Evolutionary conservation across 2,113 vertebrate species (phyloP).

Genomic region (Plestiodon gilberti): DNA sequence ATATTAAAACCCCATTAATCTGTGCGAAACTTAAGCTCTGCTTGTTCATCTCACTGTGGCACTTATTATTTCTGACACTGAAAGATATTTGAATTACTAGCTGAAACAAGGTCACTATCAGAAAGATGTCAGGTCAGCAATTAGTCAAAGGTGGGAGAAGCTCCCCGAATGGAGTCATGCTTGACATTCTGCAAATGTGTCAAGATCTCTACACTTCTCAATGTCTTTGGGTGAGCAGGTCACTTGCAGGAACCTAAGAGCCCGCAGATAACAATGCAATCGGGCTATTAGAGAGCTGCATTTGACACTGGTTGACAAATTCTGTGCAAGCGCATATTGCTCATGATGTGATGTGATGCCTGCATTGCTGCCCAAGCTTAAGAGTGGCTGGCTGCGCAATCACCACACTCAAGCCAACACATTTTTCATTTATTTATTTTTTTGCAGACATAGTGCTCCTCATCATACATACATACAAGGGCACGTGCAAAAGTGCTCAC

Average conservation of each 20-base stretch:
- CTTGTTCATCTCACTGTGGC: constrained; percentile 76
- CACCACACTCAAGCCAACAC: not conserved
- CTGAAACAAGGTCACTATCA: constrained; percentile 77
- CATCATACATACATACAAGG: not conserved
- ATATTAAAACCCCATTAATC: constrained; percentile 94
- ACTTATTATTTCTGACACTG: constrained; percentile 80
- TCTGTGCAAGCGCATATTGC: rapidly evolving
- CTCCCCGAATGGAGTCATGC: constrained; percentile 54
- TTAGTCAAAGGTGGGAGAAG: constrained; percentile 75
- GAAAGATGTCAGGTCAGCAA: constrained; percentile 77
- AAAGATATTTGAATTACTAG: constrained; percentile 77
- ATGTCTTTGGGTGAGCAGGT: not conserved
- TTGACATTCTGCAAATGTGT: constrained; percentile 43
- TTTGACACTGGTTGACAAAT: not conserved
- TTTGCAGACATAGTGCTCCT: not conserved
- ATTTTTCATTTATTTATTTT: no score
- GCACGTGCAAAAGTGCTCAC: not conserved
- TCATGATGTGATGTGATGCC: not conserved
- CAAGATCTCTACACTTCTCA: constrained; percentile 20
- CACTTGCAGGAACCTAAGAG: rapidly evolving
- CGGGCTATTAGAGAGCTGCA: not conserved
- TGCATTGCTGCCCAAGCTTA: no score
- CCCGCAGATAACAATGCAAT: rapidly evolving
- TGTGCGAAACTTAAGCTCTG: constrained; percentile 82
- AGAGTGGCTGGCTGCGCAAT: not conserved